Percentiles rank a stretch among this genome's conserved stretches.
These are phyloP conservation scores for Dicranocentrus wangi DNA, from an alignment of 2,888 invertebrate genomes.

Conservation along the genomic window DNA sequence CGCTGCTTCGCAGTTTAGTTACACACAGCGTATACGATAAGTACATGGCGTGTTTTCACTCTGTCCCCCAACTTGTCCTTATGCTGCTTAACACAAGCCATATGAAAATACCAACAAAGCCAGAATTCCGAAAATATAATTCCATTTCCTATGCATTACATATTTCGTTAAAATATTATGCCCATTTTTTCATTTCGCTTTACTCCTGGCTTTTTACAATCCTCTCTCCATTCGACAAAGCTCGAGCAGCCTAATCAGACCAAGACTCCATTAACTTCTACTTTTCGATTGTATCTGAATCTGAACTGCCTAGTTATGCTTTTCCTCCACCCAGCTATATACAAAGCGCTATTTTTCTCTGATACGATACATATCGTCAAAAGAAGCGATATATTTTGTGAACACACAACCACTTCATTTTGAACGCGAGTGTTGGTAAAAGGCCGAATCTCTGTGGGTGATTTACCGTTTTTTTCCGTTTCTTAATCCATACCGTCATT, in stretches of 20 bases:
- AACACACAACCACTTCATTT: constrained; percentile 12
- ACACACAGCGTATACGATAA: no score
- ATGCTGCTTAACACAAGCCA: no score
- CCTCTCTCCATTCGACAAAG: not conserved
- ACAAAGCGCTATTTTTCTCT: constrained; percentile 1
- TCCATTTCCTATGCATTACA: constrained; percentile 21
- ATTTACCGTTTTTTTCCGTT: constrained; percentile 5
- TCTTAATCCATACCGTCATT: no score
- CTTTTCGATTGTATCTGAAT: constrained; percentile 32
- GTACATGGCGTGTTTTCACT: no score
- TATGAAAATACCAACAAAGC: not conserved
- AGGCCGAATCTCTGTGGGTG: constrained; percentile 30
- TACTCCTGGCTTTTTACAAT: not conserved
- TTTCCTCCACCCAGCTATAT: not conserved
- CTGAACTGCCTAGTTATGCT: not conserved
- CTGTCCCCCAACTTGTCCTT: no score
- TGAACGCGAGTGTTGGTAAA: not conserved
- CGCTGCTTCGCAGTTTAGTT: no score
- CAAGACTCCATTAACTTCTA: constrained; percentile 40
- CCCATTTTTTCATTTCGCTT: not conserved
- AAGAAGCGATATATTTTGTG: not conserved
- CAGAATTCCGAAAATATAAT: not conserved
- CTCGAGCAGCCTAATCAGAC: constrained; percentile 16
- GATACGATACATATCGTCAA: not conserved
- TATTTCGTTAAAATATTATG: constrained; percentile 25